Evolutionary conservation across 2,797 vertebrate genomes (phyloP).

Genomic region (Harpagifer antarcticus): DNA sequence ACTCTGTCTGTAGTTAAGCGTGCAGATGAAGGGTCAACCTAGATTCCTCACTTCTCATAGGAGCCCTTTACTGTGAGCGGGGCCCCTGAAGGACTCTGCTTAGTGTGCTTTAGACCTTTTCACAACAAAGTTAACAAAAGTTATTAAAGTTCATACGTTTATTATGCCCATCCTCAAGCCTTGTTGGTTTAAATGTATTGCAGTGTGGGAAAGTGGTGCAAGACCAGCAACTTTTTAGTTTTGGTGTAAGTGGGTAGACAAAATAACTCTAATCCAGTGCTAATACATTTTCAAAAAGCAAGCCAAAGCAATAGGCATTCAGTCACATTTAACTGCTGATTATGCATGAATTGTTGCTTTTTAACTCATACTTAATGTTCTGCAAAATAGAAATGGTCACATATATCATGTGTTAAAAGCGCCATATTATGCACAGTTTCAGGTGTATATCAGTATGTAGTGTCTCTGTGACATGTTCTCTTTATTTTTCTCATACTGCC

Average conservation of each 20-base stretch:
- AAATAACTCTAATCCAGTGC: neutral
- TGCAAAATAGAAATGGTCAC: neutral
- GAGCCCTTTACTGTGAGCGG: conserved; percentile 21
- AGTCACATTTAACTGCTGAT: neutral
- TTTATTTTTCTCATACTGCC: no score
- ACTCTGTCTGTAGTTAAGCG: conserved; percentile 48
- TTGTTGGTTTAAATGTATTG: neutral
- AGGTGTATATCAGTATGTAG: no score
- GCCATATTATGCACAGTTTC: no score
- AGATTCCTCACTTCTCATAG: conserved; percentile 49
- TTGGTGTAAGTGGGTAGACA: neutral
- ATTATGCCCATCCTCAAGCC: neutral
- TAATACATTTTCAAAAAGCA: neutral
- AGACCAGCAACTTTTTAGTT: neutral
- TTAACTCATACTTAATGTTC: neutral
- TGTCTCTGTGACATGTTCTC: no score
- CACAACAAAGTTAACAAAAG: conserved; percentile 2
- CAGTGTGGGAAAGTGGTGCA: neutral
- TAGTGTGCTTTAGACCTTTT: conserved; percentile 25
- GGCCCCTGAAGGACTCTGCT: conserved; percentile 23
- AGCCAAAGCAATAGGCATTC: neutral
- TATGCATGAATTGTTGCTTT: neutral
- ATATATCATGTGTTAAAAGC: no score
- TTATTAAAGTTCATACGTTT: neutral
- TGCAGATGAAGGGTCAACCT: conserved; percentile 44